A percentile compares a stretch with the other conserved stretches of the same genome.
Evolutionary conservation across 2,113 vertebrate genomes (phyloP).

Genomic region (Gallinago media): DNA sequence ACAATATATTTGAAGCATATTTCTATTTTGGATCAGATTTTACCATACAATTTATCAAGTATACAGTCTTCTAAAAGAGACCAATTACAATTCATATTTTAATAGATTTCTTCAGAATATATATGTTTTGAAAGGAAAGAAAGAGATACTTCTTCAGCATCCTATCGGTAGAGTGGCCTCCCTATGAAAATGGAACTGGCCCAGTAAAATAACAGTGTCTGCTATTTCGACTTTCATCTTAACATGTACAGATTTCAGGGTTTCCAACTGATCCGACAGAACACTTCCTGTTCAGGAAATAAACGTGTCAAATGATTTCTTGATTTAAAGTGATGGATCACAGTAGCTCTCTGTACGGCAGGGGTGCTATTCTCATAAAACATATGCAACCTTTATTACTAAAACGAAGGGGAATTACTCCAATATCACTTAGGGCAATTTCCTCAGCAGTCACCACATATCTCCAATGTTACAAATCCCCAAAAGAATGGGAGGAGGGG

Average conservation of each 20-base stretch:
- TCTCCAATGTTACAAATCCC: constrained; percentile 64
- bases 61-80: not conserved
- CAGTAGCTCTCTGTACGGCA: constrained; percentile 68
- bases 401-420: constrained; percentile 62
- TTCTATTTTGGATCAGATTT: not conserved
- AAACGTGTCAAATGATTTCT: constrained; percentile 75
- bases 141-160: not conserved
- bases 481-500: constrained; percentile 10
- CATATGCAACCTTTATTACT: constrained; percentile 63
- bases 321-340: constrained; percentile 73
- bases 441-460: constrained; percentile 48
- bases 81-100: not conserved
- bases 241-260: constrained; percentile 54
- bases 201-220: constrained; percentile 48
- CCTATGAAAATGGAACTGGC: not conserved
- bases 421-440: constrained; percentile 54
- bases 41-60: not conserved
- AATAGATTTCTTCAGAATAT: not conserved
- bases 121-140: not conserved
- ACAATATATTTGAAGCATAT: not conserved
- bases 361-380: constrained; percentile 70
- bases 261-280: constrained; percentile 70
- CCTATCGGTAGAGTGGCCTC: not conserved
- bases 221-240: constrained; percentile 65
- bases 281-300: constrained; percentile 74